These are phyloP conservation scores for Gobiocypris rarus DNA, from an alignment of 2,113 vertebrate species.

Conservation along the genomic window DNA sequence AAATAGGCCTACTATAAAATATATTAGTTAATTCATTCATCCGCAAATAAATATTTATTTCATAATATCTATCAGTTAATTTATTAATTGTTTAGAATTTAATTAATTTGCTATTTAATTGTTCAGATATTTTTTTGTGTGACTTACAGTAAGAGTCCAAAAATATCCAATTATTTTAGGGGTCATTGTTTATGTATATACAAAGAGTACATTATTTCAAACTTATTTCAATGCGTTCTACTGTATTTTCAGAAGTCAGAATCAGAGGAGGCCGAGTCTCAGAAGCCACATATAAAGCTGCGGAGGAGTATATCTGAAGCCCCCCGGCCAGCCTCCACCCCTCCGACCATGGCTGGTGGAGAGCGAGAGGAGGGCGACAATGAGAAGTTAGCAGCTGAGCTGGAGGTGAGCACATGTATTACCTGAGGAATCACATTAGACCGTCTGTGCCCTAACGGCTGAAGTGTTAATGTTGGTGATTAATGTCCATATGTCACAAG, in stretches of 20 bases:
- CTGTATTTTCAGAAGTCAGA: slow-evolving; percentile 79
- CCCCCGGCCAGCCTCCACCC: slow-evolving; percentile 90
- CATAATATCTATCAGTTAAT: neutral
- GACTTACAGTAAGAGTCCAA: neutral
- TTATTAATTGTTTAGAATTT: no score
- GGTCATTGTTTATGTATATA: neutral
- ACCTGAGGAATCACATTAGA: slow-evolving; percentile 3
- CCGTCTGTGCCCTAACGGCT: neutral
- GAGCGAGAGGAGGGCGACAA: slow-evolving; percentile 86
- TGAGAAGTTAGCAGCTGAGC: slow-evolving; percentile 85
- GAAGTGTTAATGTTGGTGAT: slow-evolving; percentile 39
- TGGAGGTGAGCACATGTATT: slow-evolving; percentile 80
- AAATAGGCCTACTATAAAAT: no score
- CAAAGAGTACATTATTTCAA: neutral
- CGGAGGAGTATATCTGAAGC: slow-evolving; percentile 89
- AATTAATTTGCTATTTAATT: neutral
- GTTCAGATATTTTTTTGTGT: neutral
- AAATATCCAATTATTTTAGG: neutral
- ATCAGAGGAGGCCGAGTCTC: slow-evolving; percentile 88
- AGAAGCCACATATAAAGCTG: slow-evolving; percentile 92
- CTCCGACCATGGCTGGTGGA: slow-evolving; percentile 86
- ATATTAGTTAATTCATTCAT: no score
- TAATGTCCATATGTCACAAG: slow-evolving; percentile 28
- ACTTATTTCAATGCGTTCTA: neutral
- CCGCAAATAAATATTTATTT: neutral